These are phyloP conservation scores for Troides oblongomaculatus DNA, from an alignment of 2,888 invertebrate species.

Conservation along the genomic window DNA sequence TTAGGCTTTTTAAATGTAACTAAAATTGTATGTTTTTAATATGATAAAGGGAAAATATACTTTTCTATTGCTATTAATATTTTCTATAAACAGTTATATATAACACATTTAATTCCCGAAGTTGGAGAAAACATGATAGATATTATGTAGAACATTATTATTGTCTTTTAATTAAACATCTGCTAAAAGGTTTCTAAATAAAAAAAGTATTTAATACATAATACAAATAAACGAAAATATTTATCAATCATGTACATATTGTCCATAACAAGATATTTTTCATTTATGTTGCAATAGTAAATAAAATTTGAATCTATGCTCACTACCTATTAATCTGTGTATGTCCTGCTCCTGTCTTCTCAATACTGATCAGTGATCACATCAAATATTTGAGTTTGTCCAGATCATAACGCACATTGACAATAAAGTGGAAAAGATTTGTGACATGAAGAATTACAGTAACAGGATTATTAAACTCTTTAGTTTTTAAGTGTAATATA, in stretches of 20 bases:
- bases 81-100: too few species aligned
- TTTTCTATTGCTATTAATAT: too few species aligned
- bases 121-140: too few species aligned
- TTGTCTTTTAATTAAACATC: too few species aligned
- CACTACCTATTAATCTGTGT: not conserved
- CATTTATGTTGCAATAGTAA: not conserved
- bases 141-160: too few species aligned
- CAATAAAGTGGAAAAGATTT: slow-evolving; percentile 17
- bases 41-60: too few species aligned
- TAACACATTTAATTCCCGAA: too few species aligned
- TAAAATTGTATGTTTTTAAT: too few species aligned
- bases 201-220: not conserved
- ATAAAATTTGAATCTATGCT: slow-evolving; percentile 3
- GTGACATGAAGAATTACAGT: slow-evolving; percentile 12
- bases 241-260: not conserved
- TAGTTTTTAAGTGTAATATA: slow-evolving; percentile 10
- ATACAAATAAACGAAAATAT: not conserved
- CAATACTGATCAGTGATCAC: slow-evolving; percentile 15
- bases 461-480: slow-evolving; percentile 4
- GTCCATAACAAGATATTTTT: not conserved
- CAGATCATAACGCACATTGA: slow-evolving; percentile 24
- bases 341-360: slow-evolving; percentile 15
- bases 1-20: too few species aligned
- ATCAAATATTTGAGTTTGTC: slow-evolving; percentile 5
- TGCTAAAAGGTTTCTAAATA: not conserved